These are phyloP conservation scores for Pomatorhinus ruficollis DNA, from an alignment of 2,113 vertebrate genomes.

Conservation along the genomic window DNA sequence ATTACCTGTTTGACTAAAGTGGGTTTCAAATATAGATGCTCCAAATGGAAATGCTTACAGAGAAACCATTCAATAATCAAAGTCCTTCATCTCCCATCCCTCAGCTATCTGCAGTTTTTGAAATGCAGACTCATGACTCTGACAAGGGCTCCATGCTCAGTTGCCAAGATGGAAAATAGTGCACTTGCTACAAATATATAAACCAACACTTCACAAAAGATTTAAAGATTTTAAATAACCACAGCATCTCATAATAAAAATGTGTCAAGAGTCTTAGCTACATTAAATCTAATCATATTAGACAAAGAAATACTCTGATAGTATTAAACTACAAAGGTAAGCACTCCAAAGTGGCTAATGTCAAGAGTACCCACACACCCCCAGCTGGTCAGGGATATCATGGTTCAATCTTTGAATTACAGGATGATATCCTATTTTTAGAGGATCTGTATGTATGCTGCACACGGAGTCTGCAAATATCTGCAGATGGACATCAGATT, in stretches of 20 bases:
- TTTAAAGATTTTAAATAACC: background rate
- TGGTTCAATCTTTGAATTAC: background rate
- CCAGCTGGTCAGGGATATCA: background rate
- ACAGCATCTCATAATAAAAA: background rate
- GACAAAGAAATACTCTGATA: background rate
- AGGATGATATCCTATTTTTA: background rate
- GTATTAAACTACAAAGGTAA: background rate
- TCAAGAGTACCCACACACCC: background rate
- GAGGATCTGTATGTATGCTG: background rate
- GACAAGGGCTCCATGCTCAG: background rate
- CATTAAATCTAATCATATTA: background rate
- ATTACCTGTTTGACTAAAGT: conserved; percentile 45
- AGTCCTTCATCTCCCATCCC: conserved; percentile 21
- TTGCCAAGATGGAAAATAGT: background rate
- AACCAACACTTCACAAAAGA: background rate
- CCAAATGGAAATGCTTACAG: background rate
- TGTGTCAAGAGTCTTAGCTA: background rate
- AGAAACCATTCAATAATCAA: conserved; percentile 14
- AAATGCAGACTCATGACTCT: background rate
- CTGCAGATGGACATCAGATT: background rate
- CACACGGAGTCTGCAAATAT: background rate
- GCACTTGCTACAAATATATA: background rate
- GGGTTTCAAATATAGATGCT: conserved; percentile 12
- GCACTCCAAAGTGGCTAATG: background rate
- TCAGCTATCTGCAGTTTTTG: background rate